Evolutionary conservation across 2,888 invertebrate genomes (phyloP).

Genomic region (Pemphredon lugubris): DNA sequence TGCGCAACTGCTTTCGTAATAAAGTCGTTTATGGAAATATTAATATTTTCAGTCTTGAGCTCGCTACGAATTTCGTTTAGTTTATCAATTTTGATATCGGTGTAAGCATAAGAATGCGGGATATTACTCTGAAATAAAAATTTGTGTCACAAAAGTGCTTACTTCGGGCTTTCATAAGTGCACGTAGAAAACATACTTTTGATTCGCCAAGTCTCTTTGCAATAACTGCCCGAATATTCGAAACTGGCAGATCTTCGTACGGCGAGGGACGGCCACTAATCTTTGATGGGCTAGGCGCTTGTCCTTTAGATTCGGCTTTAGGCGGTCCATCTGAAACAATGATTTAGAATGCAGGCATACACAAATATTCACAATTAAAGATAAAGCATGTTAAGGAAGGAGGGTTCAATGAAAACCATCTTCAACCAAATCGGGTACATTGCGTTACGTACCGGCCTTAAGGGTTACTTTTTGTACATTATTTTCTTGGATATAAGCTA

Average conservation of each 20-base stretch:
- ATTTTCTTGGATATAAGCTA: conserved; percentile 80
- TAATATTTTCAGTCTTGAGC: conserved; percentile 82
- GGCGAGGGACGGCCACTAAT: conserved; percentile 66
- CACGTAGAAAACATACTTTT: conserved; percentile 83
- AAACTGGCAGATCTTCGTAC: conserved; percentile 83
- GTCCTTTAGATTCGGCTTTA: conserved; percentile 18
- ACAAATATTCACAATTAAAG: too few species aligned
- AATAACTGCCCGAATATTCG: conserved; percentile 84
- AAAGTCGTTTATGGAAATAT: conserved; percentile 86
- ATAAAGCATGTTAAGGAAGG: too few species aligned
- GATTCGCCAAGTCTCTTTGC: conserved; percentile 86
- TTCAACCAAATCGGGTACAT: too few species aligned
- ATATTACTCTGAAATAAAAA: conserved; percentile 83
- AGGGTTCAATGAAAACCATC: too few species aligned
- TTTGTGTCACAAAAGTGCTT: too few species aligned
- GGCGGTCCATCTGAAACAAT: too few species aligned
- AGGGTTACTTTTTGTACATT: conserved; percentile 79
- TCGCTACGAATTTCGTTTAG: conserved; percentile 82
- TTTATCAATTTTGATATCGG: conserved; percentile 82
- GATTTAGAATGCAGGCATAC: too few species aligned
- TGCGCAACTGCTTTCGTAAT: conserved; percentile 85
- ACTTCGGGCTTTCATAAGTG: too few species aligned
- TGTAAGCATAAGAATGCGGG: conserved; percentile 86
- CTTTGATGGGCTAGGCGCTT: not conserved
- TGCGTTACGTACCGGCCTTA: conserved; percentile 33